Base-by-base conservation (phyloP, 2,113 vertebrate genomes). In the Cromileptes altivelis region DNA sequence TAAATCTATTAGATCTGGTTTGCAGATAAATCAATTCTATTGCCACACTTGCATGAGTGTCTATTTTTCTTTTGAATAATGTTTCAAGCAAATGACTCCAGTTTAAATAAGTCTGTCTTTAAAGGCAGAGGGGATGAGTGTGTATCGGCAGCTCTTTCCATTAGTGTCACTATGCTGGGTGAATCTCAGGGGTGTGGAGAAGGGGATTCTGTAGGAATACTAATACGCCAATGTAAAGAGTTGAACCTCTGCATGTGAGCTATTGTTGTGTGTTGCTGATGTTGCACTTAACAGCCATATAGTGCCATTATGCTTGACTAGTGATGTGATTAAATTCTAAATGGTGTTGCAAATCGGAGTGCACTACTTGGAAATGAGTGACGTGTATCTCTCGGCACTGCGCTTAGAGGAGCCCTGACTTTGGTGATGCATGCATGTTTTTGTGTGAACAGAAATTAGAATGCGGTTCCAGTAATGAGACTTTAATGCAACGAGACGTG, bases 1-100 rank as follows among this genome's bases (percentile, higher is more conserved):
- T 89, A 65, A 91, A 92, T 90, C 87, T 87, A 90, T 93, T 90
- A 89, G 89, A 92, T 93, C 37, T 70, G 72, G 81, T 92, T 87
- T 88, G 84, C 71, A 88, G 93, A 94, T 93, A 82, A 91, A 94
- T 95, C 85, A 91, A 70, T 75, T 65, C 81, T 25, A 65, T 68
- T 85, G 82, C 81, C n/a, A 67, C 84, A 71, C 79, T 88, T 77
- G 76, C 84, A 79, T 60, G 86, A 84, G 78, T 78, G 60, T 82
- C 72, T 92, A 14, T 89, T 91, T 88, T 78, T 91, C 78, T 89
- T 75, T 86, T 61, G 77, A 92, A 92, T 92, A 89, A 80, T 85
- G 89, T 89, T 88, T 84, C 70, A 55, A 86, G 80, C 63, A 82
- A 90, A 79, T 70, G 61, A 72, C 69, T 82, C 33, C 33, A 52